Percentiles rank a stretch among this genome's conserved stretches.
Evolutionary conservation across 1,140 invertebrate species (phyloP).

Genomic region (Hycleus cichorii): DNA sequence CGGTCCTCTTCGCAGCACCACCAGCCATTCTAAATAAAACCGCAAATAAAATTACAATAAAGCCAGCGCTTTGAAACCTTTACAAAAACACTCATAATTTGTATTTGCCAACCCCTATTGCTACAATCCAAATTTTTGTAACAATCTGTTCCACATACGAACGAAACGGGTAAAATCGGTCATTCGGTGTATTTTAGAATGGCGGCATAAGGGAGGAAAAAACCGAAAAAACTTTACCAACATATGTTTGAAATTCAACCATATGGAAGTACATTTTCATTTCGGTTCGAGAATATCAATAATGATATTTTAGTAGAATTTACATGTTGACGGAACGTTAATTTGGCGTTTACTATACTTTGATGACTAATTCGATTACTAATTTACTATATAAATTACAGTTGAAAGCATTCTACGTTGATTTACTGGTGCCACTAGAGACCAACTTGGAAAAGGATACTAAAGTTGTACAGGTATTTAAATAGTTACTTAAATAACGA

Average conservation of each 20-base stretch:
- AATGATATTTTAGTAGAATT: no score
- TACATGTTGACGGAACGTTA: no score
- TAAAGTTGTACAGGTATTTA: conserved; percentile 78
- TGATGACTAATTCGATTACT: no score
- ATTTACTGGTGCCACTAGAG: conserved; percentile 82
- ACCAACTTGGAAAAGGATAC: conserved; percentile 89
- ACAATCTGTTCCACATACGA: no score
- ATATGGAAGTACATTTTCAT: not conserved
- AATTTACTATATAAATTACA: conserved; percentile 43
- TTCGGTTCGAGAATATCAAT: not conserved
- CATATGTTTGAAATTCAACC: not conserved
- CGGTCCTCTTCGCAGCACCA: conserved; percentile 3
- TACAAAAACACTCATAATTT: not conserved
- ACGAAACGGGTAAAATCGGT: no score
- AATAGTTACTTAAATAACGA: conserved; percentile 3
- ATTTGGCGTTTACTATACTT: no score
- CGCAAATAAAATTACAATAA: conserved; percentile 20
- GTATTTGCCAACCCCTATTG: not conserved
- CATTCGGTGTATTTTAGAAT: no score
- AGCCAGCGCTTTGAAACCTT: conserved; percentile 5
- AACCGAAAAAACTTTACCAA: no score
- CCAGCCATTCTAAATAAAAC: conserved; percentile 12
- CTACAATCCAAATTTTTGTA: no score
- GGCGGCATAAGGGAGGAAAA: no score
- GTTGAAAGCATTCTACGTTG: conserved; percentile 91